phyloP scores from a whole-genome alignment of 1,140 invertebrate genomes.

The Bilobella aurantiaca region DNA sequence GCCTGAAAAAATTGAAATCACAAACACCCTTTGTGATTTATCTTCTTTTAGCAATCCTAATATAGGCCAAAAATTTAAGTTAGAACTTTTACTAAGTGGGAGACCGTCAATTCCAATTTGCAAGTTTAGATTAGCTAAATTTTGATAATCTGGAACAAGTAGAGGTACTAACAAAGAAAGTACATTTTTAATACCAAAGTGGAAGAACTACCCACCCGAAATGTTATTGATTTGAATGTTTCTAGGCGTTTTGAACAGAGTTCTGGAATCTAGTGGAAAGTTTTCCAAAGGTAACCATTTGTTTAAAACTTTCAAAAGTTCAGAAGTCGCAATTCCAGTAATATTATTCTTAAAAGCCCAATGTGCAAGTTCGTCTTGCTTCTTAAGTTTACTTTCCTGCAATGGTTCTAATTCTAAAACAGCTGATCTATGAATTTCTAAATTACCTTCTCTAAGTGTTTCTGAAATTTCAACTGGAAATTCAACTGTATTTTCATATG shows the following conservation, averaged over 20 bases:
- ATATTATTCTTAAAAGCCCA: background rate
- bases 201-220: background rate
- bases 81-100: too few relatives aligned
- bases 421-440: too few relatives aligned
- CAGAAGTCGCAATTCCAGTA: background rate
- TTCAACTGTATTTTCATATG: too few relatives aligned
- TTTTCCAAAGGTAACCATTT: background rate
- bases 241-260: background rate
- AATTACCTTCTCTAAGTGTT: too few relatives aligned
- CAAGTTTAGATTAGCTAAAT: too few relatives aligned
- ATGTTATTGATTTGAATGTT: background rate
- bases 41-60: background rate
- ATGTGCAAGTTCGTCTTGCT: background rate
- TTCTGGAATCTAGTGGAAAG: background rate
- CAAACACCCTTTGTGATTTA: background rate
- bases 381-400: too few relatives aligned
- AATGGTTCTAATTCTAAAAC: too few relatives aligned
- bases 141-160: too few relatives aligned
- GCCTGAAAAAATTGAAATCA: conserved; percentile 16
- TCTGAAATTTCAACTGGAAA: too few relatives aligned
- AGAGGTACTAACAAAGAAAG: too few relatives aligned
- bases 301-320: background rate
- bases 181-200: conserved; percentile 8
- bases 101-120: too few relatives aligned
- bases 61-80: conserved; percentile 17